Percentiles rank a stretch among this genome's conserved stretches.
Conservation (phyloP, 2,888 invertebrate genomes). For the Protula sp. region DNA sequence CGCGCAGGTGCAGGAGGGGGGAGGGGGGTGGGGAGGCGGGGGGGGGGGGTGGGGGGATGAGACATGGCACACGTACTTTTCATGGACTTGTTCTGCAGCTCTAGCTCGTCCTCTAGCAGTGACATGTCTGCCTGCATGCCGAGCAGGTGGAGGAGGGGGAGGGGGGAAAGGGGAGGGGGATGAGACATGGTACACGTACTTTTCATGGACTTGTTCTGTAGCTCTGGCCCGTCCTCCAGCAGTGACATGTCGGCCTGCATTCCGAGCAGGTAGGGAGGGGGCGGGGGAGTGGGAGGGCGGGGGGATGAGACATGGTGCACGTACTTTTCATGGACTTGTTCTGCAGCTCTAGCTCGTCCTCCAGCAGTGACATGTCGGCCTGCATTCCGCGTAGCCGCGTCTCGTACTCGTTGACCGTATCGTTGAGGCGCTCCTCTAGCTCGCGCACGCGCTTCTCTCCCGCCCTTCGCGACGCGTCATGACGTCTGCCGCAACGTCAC, state of each 20-base stretch:
- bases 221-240: no score
- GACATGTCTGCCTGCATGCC: slow-evolving; percentile 30
- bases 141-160: no score
- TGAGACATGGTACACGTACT: no score
- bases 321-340: slow-evolving; percentile 12
- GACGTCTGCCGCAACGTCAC: slow-evolving; percentile 2
- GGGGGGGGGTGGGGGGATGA: no score
- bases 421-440: slow-evolving; percentile 30
- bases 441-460: slow-evolving; percentile 18
- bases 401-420: slow-evolving; percentile 32
- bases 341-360: slow-evolving; percentile 31
- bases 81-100: slow-evolving; percentile 17
- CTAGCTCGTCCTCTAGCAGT: slow-evolving; percentile 33
- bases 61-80: slow-evolving; percentile 15
- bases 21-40: no score
- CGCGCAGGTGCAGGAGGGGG: no score
- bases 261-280: no score
- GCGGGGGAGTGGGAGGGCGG: no score
- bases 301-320: no score
- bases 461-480: background rate
- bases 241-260: no score
- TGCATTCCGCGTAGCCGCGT: slow-evolving; percentile 31
- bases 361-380: slow-evolving; percentile 31
- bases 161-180: no score
- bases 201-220: no score